A percentile compares a stretch with the other conserved stretches of the same genome.
Evolutionary conservation across 2,113 vertebrate species (phyloP).

Genomic region (Erythrocercus mccallii): DNA sequence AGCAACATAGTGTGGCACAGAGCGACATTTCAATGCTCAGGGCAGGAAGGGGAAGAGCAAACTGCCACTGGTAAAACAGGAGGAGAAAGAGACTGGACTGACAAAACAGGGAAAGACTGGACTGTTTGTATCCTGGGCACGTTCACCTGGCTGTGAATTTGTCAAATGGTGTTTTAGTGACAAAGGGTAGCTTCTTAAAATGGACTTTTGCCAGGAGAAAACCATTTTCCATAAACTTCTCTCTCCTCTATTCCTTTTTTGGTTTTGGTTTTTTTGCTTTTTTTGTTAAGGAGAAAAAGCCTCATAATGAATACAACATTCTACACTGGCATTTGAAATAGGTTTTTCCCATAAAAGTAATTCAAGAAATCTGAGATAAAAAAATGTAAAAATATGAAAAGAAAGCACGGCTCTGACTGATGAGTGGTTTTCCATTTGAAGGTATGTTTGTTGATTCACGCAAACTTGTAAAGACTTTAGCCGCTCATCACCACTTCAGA

Average conservation of each 20-base stretch:
- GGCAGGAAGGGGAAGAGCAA: neutral
- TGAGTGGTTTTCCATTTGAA: neutral
- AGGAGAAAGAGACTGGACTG: neutral
- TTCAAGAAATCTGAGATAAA: neutral
- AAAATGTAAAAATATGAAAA: neutral
- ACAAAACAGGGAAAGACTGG: neutral
- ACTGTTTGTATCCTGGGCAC: neutral
- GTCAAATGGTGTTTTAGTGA: neutral
- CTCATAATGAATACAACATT: neutral
- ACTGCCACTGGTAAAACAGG: neutral
- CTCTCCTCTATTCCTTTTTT: too few species aligned
- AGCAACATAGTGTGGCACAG: neutral
- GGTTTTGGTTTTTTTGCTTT: too few species aligned
- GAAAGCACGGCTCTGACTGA: neutral
- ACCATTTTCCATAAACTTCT: neutral
- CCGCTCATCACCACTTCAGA: neutral
- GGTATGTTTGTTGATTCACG: neutral
- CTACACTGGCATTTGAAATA: neutral
- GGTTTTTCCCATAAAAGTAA: neutral
- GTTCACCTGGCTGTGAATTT: neutral
- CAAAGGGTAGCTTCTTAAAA: neutral
- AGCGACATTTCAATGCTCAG: accelerated
- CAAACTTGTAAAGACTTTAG: neutral
- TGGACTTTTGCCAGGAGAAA: neutral
- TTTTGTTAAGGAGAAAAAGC: neutral